phyloP scores from a whole-genome alignment of 2,797 vertebrate species.

The Epinephelus awoara region DNA sequence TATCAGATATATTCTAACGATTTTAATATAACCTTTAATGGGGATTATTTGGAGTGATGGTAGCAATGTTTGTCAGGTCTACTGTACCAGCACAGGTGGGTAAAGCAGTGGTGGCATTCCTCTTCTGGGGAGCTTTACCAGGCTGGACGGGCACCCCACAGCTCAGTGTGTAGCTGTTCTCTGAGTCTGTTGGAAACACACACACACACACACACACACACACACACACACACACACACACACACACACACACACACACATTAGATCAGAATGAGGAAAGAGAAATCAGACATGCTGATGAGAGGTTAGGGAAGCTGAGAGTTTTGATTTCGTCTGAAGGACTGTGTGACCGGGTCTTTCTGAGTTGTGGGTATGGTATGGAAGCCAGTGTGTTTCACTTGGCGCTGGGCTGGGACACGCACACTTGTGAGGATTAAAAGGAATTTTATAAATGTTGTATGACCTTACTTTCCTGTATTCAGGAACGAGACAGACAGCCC shows the following conservation, averaged over 20 bases:
- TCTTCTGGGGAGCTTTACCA: constrained; percentile 86
- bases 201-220: constrained; percentile 38
- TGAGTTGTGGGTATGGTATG: neutral
- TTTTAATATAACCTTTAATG: too few relatives aligned
- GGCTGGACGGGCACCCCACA: constrained; percentile 90
- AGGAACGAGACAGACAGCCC: constrained; percentile 48
- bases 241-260: neutral
- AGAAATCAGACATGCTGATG: constrained; percentile 7
- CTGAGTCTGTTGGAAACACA: constrained; percentile 87
- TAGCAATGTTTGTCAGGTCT: neutral
- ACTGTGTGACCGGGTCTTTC: neutral
- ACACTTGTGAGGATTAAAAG: constrained; percentile 51
- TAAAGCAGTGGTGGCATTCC: constrained; percentile 79
- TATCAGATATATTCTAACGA: too few relatives aligned
- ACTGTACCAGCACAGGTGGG: constrained; percentile 88
- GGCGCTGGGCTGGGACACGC: constrained; percentile 32
- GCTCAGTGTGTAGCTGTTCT: constrained; percentile 94
- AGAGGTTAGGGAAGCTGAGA: constrained; percentile 5
- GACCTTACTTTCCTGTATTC: constrained; percentile 46
- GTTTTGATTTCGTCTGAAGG: constrained; percentile 4
- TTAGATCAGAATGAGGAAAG: neutral
- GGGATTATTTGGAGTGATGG: neutral
- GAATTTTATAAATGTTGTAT: constrained; percentile 47
- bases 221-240: constrained; percentile 7
- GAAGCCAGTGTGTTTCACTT: constrained; percentile 64